Percentiles rank a stretch among this genome's conserved stretches.
Conservation (phyloP, 2,797 vertebrate genomes). For the Pipistrellus pygmaeus region DNA sequence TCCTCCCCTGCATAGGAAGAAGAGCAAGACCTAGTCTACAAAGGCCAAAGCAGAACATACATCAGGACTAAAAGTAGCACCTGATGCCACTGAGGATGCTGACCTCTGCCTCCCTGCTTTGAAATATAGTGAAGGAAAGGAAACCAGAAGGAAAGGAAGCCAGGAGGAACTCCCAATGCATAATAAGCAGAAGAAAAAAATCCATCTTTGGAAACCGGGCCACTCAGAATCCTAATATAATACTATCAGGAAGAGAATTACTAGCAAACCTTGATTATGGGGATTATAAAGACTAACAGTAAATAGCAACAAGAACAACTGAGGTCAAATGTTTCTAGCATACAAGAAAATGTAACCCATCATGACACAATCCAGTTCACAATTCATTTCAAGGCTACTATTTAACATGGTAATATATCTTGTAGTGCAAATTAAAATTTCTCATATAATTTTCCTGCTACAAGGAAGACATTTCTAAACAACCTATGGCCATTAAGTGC, state of each 20-base stretch:
- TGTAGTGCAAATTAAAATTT: constrained; percentile 59
- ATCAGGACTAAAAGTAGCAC: neutral
- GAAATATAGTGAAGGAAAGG: neutral
- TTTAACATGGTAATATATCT: neutral
- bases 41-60: neutral
- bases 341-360: constrained; percentile 32
- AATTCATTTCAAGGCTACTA: constrained; percentile 56
- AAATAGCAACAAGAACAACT: constrained; percentile 32
- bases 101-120: neutral
- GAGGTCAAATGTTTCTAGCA: neutral
- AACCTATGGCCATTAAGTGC: constrained; percentile 11
- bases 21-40: neutral
- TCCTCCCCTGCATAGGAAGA: neutral
- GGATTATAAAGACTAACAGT: constrained; percentile 5
- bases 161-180: neutral
- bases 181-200: constrained; percentile 44
- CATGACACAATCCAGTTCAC: constrained; percentile 55
- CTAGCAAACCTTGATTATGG: neutral
- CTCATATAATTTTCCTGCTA: constrained; percentile 40
- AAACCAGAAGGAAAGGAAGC: neutral
- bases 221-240: constrained; percentile 36
- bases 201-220: constrained; percentile 24
- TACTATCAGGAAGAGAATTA: constrained; percentile 10
- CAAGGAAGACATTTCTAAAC: constrained; percentile 55
- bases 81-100: neutral